Conservation (phyloP, 92 coral and sea anemone genomes). For the Phenganax marumi region DNA sequence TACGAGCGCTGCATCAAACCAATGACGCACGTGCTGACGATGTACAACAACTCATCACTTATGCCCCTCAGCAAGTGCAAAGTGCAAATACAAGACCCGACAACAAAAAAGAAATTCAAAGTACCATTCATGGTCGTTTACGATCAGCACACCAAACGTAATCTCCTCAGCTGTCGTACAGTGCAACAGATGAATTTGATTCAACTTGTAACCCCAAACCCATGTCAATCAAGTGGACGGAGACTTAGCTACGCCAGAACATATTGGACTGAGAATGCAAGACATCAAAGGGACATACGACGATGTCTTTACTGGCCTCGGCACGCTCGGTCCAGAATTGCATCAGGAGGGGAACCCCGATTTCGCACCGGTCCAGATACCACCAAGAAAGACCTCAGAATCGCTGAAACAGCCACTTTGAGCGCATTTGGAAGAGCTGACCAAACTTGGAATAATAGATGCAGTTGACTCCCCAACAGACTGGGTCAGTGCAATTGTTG, state of each 20-base stretch:
- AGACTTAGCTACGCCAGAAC: background rate
- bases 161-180: slow-evolving; percentile 20
- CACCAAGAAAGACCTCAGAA: too few relatives aligned
- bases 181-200: slow-evolving; percentile 28
- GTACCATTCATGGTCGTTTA: slow-evolving; percentile 24
- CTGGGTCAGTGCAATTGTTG: too few relatives aligned
- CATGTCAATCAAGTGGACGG: slow-evolving; percentile 13
- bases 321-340: too few relatives aligned
- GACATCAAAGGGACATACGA: slow-evolving; percentile 18
- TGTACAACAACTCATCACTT: slow-evolving; percentile 47
- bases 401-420: too few relatives aligned
- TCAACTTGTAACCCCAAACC: background rate
- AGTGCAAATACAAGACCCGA: slow-evolving; percentile 26
- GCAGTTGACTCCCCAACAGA: too few relatives aligned
- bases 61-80: background rate
- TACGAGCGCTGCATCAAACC: slow-evolving; percentile 15
- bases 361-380: too few relatives aligned
- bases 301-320: slow-evolving; percentile 5
- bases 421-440: too few relatives aligned
- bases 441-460: too few relatives aligned
- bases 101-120: slow-evolving; percentile 23
- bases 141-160: slow-evolving; percentile 18
- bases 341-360: too few relatives aligned
- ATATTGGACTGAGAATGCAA: slow-evolving; percentile 1
- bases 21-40: slow-evolving; percentile 29